Evolutionary conservation across 2,797 vertebrate species (phyloP).

Genomic region (Staurois parvus): DNA sequence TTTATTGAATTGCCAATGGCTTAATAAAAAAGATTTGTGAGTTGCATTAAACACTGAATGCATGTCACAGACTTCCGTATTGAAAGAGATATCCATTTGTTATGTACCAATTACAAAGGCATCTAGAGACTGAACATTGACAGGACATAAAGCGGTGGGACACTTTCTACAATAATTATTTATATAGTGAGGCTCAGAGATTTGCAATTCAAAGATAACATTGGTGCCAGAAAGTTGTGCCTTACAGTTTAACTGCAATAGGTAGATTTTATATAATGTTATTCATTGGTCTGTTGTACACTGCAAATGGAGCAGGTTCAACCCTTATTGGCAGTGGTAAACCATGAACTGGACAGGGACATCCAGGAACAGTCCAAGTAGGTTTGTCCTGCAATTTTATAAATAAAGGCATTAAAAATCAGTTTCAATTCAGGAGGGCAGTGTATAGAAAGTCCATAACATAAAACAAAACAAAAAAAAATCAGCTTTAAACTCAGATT

Average conservation of each 20-base stretch:
- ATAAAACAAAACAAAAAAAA: too few relatives aligned
- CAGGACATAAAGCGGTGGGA: constrained; percentile 49
- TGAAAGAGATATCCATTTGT: constrained; percentile 48
- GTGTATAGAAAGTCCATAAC: too few relatives aligned
- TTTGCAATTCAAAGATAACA: constrained; percentile 1
- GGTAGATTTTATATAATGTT: not conserved
- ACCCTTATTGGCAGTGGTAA: too few relatives aligned
- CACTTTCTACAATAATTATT: constrained; percentile 29
- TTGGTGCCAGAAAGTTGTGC: not conserved
- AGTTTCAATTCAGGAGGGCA: too few relatives aligned
- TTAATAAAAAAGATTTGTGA: constrained; percentile 56
- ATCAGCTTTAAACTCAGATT: too few relatives aligned
- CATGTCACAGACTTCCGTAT: constrained; percentile 38
- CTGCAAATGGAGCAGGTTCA: too few relatives aligned
- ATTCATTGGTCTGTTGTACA: not conserved
- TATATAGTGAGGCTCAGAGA: not conserved
- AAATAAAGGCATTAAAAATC: too few relatives aligned
- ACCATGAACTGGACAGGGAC: too few relatives aligned
- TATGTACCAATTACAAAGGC: constrained; percentile 50
- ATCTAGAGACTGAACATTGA: constrained; percentile 51
- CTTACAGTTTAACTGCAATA: not conserved
- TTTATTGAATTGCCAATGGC: constrained; percentile 53
- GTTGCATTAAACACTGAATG: constrained; percentile 49
- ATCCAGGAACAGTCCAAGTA: too few relatives aligned
- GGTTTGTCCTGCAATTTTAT: too few relatives aligned